Conservation (phyloP, 2,888 invertebrate species). For the Ormyrus rosae region DNA sequence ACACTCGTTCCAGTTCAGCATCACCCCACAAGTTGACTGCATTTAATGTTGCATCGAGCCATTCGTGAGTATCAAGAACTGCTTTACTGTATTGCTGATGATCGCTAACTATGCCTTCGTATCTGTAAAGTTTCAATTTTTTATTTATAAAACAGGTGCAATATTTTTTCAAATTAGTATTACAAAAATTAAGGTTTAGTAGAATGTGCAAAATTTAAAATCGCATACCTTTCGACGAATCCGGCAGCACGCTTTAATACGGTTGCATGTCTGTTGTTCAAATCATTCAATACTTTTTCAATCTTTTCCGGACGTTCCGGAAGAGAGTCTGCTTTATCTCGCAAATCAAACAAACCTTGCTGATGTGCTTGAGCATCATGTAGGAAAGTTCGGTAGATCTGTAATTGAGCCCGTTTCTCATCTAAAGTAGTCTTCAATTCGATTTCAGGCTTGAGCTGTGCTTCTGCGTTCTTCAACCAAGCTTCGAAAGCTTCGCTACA, state of each 20-base stretch:
- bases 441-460: conserved; percentile 86
- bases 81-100: conserved; percentile 93
- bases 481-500: conserved; percentile 85
- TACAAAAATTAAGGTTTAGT: neutral
- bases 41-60: conserved; percentile 89
- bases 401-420: conserved; percentile 92
- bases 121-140: conserved; percentile 75
- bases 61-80: conserved; percentile 90
- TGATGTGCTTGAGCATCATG: conserved; percentile 91
- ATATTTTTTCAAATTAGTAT: neutral
- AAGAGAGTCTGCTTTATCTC: conserved; percentile 87
- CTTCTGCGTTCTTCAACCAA: conserved; percentile 88
- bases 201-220: neutral
- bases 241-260: conserved; percentile 84
- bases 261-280: conserved; percentile 85
- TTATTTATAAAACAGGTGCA: neutral
- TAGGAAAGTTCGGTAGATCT: conserved; percentile 87
- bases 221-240: conserved; percentile 85
- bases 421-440: conserved; percentile 91
- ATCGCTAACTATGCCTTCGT: conserved; percentile 91
- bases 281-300: conserved; percentile 82
- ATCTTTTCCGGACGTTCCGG: conserved; percentile 88
- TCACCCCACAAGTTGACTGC: conserved; percentile 91
- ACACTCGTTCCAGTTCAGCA: conserved; percentile 88
- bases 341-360: conserved; percentile 88